These are phyloP conservation scores for Rhopalosiphum nymphaeae DNA, from an alignment of 2,888 invertebrate species.

Conservation along the genomic window DNA sequence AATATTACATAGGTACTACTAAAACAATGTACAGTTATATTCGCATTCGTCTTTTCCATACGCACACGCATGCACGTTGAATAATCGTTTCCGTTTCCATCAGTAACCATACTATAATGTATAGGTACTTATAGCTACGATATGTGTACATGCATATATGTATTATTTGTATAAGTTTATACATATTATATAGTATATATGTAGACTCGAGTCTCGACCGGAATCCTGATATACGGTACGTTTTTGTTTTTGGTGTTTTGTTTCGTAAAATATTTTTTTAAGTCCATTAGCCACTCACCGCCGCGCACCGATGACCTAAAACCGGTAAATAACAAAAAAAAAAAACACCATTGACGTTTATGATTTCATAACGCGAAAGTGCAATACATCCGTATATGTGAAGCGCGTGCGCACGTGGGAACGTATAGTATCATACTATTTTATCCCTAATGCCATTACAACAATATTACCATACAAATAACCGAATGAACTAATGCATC, in stretches of 20 bases:
- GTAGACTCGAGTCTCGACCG: neutral
- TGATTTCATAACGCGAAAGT: neutral
- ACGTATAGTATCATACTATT: neutral
- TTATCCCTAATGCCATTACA: neutral
- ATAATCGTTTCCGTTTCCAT: conserved; percentile 55
- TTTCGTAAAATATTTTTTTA: neutral
- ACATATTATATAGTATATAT: no score
- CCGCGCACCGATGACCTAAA: neutral
- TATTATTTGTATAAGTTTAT: neutral
- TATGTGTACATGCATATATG: neutral
- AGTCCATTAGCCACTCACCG: conserved; percentile 14
- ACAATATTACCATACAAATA: conserved; percentile 6
- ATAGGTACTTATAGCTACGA: conserved; percentile 4
- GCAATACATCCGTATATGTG: neutral
- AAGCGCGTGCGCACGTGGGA: neutral
- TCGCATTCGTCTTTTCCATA: conserved; percentile 18
- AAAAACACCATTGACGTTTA: neutral
- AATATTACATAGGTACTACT: neutral
- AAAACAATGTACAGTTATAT: conserved; percentile 37
- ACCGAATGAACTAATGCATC: neutral
- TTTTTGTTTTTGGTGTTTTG: neutral
- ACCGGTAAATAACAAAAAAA: conserved; percentile 5
- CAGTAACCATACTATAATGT: neutral
- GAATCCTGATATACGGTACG: neutral
- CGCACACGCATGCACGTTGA: neutral